Conservation (phyloP, 1,140 invertebrate genomes). For the Eriocheir sinensis region DNA sequence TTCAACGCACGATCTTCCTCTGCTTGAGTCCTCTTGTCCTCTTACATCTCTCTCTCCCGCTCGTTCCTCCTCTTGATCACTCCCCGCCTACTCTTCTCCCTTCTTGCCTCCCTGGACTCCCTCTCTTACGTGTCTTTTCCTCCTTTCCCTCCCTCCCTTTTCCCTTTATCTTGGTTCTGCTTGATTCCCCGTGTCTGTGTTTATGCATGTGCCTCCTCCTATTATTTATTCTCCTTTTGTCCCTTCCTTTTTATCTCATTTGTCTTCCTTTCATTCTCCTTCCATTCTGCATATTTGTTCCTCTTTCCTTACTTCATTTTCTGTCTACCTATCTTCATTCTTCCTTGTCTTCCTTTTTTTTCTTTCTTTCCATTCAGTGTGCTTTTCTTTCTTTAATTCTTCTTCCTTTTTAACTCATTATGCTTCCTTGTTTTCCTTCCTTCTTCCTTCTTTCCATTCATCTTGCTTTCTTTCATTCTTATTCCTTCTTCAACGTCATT, state of each 20-base stretch:
- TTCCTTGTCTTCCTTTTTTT: too few species aligned
- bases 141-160: too few species aligned
- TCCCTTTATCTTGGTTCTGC: background rate
- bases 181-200: background rate
- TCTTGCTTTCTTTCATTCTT: too few species aligned
- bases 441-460: too few species aligned
- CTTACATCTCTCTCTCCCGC: background rate
- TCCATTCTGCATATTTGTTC: too few species aligned
- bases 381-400: too few species aligned
- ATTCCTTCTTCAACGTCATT: too few species aligned
- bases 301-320: background rate
- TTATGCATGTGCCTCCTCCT: background rate
- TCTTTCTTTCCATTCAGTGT: too few species aligned
- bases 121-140: too few species aligned
- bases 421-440: too few species aligned
- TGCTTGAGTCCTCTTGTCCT: conserved; percentile 29
- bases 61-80: conserved; percentile 20
- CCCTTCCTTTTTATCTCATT: background rate
- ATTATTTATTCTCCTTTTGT: background rate
- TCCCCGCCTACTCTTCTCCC: background rate
- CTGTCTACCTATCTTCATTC: background rate
- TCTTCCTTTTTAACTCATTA: too few species aligned
- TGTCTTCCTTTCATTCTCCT: background rate
- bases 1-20: conserved; percentile 13
- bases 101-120: background rate